A percentile compares a stretch with the other conserved stretches of the same genome.
Conservation (phyloP, 2,113 vertebrate species). For the Rhea americana region DNA sequence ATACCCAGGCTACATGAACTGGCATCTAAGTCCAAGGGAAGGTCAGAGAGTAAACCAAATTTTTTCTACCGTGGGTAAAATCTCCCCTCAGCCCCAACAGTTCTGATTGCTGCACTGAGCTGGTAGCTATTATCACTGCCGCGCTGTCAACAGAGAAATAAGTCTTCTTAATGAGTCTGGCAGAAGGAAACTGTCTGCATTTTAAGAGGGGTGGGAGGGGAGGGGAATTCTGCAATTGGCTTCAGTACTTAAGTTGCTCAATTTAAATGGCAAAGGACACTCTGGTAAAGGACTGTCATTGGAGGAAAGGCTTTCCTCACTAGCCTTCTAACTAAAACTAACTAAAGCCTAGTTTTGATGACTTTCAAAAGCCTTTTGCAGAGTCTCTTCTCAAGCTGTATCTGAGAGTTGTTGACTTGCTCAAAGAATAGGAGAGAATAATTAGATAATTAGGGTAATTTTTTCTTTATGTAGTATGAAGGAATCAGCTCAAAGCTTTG, state of each 20-base stretch:
- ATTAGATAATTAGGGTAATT: background rate
- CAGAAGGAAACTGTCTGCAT: background rate
- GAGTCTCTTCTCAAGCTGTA: background rate
- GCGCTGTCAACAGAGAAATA: background rate
- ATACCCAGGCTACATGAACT: background rate
- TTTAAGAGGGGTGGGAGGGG: background rate
- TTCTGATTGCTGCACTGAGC: background rate
- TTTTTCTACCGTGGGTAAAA: background rate
- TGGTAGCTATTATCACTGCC: background rate
- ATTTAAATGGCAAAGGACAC: background rate
- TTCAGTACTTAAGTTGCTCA: background rate
- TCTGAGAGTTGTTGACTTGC: slow-evolving; percentile 2
- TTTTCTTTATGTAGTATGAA: background rate
- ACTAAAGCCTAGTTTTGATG: background rate
- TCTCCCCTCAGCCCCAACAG: background rate
- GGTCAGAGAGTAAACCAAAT: background rate
- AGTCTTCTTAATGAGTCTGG: background rate
- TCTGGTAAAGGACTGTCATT: background rate
- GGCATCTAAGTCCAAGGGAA: background rate
- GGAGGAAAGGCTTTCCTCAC: background rate
- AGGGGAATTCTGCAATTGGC: background rate
- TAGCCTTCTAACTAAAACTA: too few species aligned
- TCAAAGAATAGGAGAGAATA: background rate
- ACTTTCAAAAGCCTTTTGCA: slow-evolving; percentile 24
- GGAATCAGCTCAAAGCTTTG: background rate